Conservation (phyloP, 1,140 invertebrate genomes). For the Platyscapa corneri region DNA sequence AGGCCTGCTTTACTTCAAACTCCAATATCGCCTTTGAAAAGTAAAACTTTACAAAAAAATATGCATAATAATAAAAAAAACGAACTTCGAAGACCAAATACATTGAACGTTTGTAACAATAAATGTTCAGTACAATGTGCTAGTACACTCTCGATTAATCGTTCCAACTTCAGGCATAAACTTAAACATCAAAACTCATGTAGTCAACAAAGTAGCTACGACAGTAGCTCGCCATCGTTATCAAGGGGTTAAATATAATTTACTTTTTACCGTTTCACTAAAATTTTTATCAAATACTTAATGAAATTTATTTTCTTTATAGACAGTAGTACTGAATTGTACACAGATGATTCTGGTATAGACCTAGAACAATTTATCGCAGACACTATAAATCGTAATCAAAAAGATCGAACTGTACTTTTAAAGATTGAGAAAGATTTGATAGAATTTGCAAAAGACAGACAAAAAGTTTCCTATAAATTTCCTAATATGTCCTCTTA, state of each 20-base stretch:
- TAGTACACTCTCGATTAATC: conserved; percentile 71
- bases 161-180: conserved; percentile 72
- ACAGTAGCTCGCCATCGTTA: conserved; percentile 78
- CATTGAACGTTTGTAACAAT: conserved; percentile 70
- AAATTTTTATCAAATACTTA: background rate
- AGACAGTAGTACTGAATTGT: conserved; percentile 89
- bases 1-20: conserved; percentile 68
- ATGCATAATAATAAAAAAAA: conserved; percentile 55
- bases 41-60: no score
- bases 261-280: background rate
- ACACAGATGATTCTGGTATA: conserved; percentile 84
- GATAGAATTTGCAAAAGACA: conserved; percentile 87
- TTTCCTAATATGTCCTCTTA: conserved; percentile 95
- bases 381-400: conserved; percentile 92
- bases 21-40: conserved; percentile 46
- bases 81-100: conserved; percentile 66
- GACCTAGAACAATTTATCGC: conserved; percentile 92
- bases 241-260: conserved; percentile 74
- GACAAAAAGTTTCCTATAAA: conserved; percentile 85
- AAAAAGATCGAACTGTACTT: conserved; percentile 88
- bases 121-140: conserved; percentile 74
- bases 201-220: conserved; percentile 77
- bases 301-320: conserved; percentile 57
- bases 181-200: conserved; percentile 79
- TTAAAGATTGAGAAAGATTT: conserved; percentile 92